Conservation (phyloP, 2,797 vertebrate species). For the Gambelia wislizenii region DNA sequence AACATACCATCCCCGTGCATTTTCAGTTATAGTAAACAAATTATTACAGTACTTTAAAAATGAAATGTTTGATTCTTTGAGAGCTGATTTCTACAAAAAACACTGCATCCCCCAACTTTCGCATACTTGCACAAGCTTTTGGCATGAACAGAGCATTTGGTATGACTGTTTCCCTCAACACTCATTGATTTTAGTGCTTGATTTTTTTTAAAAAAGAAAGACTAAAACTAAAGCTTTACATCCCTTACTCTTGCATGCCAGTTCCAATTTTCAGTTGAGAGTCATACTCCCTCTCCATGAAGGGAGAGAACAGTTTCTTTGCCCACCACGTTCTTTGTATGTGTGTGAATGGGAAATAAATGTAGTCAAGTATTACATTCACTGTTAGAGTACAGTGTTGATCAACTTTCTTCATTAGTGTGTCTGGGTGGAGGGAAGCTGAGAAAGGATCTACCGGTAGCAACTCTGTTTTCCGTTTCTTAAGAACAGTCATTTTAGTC, state of each 20-base stretch:
- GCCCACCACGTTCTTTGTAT: too few relatives aligned
- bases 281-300: too few relatives aligned
- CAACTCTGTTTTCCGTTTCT: too few relatives aligned
- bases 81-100: background rate
- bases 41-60: background rate
- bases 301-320: too few relatives aligned
- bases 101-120: background rate
- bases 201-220: background rate
- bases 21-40: background rate
- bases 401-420: too few relatives aligned
- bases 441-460: too few relatives aligned
- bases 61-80: background rate
- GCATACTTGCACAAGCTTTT: background rate
- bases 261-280: too few relatives aligned
- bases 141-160: background rate
- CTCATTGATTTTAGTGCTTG: background rate
- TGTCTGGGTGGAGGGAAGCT: too few relatives aligned
- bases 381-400: too few relatives aligned
- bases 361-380: too few relatives aligned
- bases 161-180: background rate
- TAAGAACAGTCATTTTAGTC: too few relatives aligned
- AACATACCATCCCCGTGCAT: background rate
- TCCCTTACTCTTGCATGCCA: background rate
- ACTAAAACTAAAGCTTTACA: background rate
- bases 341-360: too few relatives aligned